Evolutionary conservation across 2,113 vertebrate species (phyloP), one percentile per base, ranked within the genome.

Genomic region (Xenus cinereus): DNA sequence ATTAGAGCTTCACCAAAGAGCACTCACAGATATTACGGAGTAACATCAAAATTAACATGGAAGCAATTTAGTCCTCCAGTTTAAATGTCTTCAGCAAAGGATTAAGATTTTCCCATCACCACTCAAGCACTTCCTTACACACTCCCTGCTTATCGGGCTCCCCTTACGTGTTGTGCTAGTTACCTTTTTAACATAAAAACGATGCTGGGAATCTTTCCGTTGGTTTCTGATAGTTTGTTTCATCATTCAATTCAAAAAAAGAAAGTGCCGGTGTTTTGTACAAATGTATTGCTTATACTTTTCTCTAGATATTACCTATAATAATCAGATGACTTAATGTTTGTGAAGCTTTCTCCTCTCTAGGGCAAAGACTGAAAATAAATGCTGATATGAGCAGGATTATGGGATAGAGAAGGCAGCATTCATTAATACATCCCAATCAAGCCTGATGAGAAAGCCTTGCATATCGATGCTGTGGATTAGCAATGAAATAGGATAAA

Each of bases 11-110:
- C 48, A 90, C 56, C 63, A 27, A 86, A 78, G 86, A 93, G 86
- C 56, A 87, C 59, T 96, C 79, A 50, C 46, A 81, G 85, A 79
- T 83, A 89, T 89, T 93, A 89, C 24, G 87, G 75, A 82, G 48
- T 46, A 93, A 84, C 89, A 74, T 85, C 95, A 97, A 96, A 97
- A 96, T 96, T 96, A 95, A 94, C 53, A 68, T 39, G 48, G 76
- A 95, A 80, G 84, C 88, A 94, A 89, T 82, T 76, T 78, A 93
- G 50, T 53, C 54, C 78, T 94, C 60, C 48, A 50, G 45, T 96
- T 90, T 90, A 57, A 93, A 93, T 33, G 33, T 74, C 72, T 89
- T 88, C 82, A 56, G 51, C 45, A 84, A 92, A 67, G 48, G 89
- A 97, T 90, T 82, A 96, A 94, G 66, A 84, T 74, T 95, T 82